A percentile compares a stretch with the other conserved stretches of the same genome.
phyloP scores from a whole-genome alignment of 1,140 invertebrate species.

The Calephelis nemesis region DNA sequence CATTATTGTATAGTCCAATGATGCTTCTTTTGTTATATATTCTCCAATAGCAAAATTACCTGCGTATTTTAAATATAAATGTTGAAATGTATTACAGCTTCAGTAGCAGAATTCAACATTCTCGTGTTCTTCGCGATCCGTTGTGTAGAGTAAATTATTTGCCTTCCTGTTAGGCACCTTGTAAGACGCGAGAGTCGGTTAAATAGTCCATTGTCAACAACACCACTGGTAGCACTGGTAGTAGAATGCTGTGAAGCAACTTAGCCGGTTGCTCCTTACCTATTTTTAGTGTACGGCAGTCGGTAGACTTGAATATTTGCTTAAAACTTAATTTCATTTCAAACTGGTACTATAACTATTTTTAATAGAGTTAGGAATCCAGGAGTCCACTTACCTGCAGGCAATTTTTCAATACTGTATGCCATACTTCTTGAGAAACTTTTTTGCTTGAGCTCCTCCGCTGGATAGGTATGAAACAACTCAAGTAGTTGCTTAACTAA shows the following conservation, averaged over 20 bases:
- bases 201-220: too few species aligned
- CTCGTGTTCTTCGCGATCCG: neutral
- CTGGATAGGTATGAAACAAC: conserved; percentile 65
- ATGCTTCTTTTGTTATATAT: conserved; percentile 77
- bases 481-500: conserved; percentile 62
- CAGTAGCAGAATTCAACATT: neutral
- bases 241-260: too few species aligned
- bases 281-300: too few species aligned
- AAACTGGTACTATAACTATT: too few species aligned
- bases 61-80: conserved; percentile 27
- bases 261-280: too few species aligned
- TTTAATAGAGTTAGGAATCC: neutral
- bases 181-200: too few species aligned
- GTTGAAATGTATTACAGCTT: neutral
- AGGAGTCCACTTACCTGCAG: conserved; percentile 60
- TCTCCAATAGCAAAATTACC: conserved; percentile 80
- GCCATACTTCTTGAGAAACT: conserved; percentile 72
- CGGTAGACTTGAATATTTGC: too few species aligned
- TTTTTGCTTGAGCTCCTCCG: conserved; percentile 58
- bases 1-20: conserved; percentile 76
- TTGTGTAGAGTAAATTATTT: too few species aligned
- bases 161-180: too few species aligned
- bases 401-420: conserved; percentile 78
- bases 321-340: too few species aligned
- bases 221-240: too few species aligned